Evolutionary conservation across 2,113 vertebrate species (phyloP).

Genomic region (Elaphurus davidianus): DNA sequence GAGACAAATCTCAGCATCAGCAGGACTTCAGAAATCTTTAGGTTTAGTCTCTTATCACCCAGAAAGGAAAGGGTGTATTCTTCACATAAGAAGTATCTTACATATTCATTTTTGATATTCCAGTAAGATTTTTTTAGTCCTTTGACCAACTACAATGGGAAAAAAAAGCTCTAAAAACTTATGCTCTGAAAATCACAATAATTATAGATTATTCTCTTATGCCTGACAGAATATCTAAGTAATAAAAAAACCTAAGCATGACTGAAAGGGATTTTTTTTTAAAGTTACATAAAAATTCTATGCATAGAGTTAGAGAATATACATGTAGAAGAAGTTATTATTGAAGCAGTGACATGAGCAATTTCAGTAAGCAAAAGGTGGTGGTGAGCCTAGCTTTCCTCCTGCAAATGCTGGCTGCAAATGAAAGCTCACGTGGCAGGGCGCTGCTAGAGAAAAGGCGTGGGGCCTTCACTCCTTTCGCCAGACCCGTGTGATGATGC

Average conservation of each 20-base stretch:
- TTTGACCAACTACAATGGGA: not conserved
- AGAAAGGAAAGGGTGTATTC: not conserved
- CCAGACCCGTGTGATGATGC: constrained; percentile 61
- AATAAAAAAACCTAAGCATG: not conserved
- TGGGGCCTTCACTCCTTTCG: not conserved
- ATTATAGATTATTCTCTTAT: not conserved
- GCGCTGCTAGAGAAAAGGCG: not conserved
- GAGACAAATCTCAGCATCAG: not conserved
- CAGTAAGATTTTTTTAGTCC: not conserved
- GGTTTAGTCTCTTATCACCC: not conserved
- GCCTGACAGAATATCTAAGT: not conserved
- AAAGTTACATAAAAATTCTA: not conserved
- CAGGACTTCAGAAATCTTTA: not conserved
- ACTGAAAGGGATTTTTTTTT: not conserved
- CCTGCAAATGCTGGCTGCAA: not conserved
- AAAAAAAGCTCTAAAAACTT: not conserved
- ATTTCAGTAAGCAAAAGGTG: not conserved
- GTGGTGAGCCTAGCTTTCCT: not conserved
- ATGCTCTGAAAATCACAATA: not conserved
- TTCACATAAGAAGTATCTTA: not conserved
- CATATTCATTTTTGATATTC: not conserved
- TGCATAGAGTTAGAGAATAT: not conserved
- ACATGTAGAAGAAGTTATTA: not conserved
- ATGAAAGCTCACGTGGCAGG: not conserved
- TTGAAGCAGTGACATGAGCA: constrained; percentile 58